phyloP scores from a whole-genome alignment of 37 sponge, comb jelly and placozoan genomes.

The Geodia barretti region DNA sequence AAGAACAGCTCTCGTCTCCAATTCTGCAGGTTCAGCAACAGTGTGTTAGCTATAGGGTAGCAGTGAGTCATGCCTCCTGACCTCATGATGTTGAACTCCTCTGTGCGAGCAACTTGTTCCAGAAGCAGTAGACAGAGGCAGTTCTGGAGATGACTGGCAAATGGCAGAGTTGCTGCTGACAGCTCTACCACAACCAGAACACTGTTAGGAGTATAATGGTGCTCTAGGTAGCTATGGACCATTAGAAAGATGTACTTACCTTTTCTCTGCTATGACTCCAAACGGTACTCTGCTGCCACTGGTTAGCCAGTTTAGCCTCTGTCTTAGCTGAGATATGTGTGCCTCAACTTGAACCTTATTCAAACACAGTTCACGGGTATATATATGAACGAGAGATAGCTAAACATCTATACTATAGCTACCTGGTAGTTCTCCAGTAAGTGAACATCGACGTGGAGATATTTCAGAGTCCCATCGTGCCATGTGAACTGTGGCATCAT shows the following conservation, averaged over 20 bases:
- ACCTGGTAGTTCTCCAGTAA: slow-evolving; percentile 24
- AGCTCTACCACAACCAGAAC: slow-evolving; percentile 30
- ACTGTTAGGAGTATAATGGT: not conserved
- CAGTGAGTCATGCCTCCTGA: not conserved
- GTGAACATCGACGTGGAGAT: slow-evolving; percentile 56
- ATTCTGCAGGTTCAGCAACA: not conserved
- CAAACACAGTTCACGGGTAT: not conserved
- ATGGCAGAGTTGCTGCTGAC: not conserved
- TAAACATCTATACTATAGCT: not conserved
- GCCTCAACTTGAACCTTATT: slow-evolving; percentile 10
- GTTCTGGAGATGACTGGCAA: slow-evolving; percentile 18
- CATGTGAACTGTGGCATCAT: slow-evolving; percentile 52
- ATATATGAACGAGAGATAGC: not conserved
- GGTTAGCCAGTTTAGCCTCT: slow-evolving; percentile 28
- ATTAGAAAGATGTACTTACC: too few relatives aligned
- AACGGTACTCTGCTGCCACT: slow-evolving; percentile 51
- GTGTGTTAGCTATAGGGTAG: not conserved
- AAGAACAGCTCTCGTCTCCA: slow-evolving; percentile 24
- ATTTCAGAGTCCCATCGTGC: slow-evolving; percentile 39
- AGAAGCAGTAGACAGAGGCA: slow-evolving; percentile 24
- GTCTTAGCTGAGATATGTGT: not conserved
- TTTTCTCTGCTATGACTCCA: slow-evolving; percentile 30
- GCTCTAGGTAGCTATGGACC: too few relatives aligned
- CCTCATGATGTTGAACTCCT: slow-evolving; percentile 47
- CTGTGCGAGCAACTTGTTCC: slow-evolving; percentile 19